Evolutionary conservation across 2,797 vertebrate genomes (phyloP).

Genomic region (Varecia variegata): DNA sequence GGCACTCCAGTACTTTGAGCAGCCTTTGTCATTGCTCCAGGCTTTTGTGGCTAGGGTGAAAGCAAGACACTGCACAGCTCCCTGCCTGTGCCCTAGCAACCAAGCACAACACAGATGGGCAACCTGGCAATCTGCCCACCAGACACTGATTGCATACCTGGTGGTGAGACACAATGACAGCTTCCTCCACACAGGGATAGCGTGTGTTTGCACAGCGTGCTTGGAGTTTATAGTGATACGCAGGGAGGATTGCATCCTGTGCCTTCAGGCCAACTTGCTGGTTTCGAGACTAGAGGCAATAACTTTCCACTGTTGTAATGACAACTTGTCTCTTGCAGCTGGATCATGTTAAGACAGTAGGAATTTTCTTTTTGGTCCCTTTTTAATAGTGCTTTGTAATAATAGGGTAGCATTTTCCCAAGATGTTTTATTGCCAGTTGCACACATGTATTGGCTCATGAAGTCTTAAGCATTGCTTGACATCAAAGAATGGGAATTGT

Average conservation of each 20-base stretch:
- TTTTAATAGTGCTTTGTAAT: conserved; percentile 64
- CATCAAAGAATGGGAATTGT: conserved; percentile 31
- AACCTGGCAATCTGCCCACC: conserved; percentile 45
- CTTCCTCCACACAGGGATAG: background rate
- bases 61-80: conserved; percentile 59
- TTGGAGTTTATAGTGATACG: conserved; percentile 30
- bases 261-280: conserved; percentile 62
- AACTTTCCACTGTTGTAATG: conserved; percentile 73
- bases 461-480: conserved; percentile 20
- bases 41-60: conserved; percentile 60
- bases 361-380: conserved; percentile 40
- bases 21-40: conserved; percentile 58
- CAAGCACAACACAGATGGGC: conserved; percentile 75
- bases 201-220: background rate
- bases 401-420: conserved; percentile 61
- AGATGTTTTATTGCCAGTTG: conserved; percentile 55
- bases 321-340: conserved; percentile 64
- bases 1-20: background rate
- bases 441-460: conserved; percentile 42
- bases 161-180: conserved; percentile 54
- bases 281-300: conserved; percentile 49
- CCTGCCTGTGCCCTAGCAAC: conserved; percentile 70
- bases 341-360: conserved; percentile 34
- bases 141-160: conserved; percentile 70
- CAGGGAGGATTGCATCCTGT: conserved; percentile 22